Evolutionary conservation across 2,888 invertebrate genomes (phyloP), one percentile per base, ranked within the genome.

Genomic region (Mylabris sibirica): DNA sequence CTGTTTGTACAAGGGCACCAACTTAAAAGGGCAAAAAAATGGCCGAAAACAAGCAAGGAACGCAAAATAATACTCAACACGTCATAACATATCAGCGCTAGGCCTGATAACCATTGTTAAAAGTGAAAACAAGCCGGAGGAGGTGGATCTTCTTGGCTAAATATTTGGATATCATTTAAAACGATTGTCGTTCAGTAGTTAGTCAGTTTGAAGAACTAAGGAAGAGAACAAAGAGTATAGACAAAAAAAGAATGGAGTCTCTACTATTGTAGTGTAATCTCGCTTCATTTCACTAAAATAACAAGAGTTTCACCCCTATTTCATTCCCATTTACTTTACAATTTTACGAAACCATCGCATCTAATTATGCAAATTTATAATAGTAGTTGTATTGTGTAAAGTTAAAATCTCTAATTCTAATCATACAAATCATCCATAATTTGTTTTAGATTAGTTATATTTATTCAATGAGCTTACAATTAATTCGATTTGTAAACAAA

Each of bases 201-300:
- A 44, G n/a, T 44, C 44, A 44, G 12, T 14, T 38, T 38, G 38
- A 38, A 38, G 44, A 6, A 44, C 3, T 5, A 17, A 2, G 44
- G 17, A 2, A n/a, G 17, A 44, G n/a, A 44, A 44, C 44, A 44
- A 44, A 44, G 38, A 38, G 11, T 11, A 38, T 2, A 3, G 30
- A 30, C 30, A 8, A 30, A 8, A 30, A 6, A 1, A 30, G 30
- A 30, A 8, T 30, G 8, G n/a, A n/a, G n/a, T n/a, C n/a, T n/a
- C n/a, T n/a, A n/a, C 34, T 3, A 12, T 3, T 44, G n/a, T 44
- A 44, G n/a, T 44, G 44, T 44, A 17, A 44, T 44, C 44, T 44
- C n/a, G 44, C 44, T n/a, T 44, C 44, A 44, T 44, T n/a, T 44
- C n/a, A 17, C 44, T 44, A 44, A 44, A 44, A 17, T 44, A 44